Evolutionary conservation across 2,888 invertebrate species (phyloP).

Genomic region (Patella pellucida): DNA sequence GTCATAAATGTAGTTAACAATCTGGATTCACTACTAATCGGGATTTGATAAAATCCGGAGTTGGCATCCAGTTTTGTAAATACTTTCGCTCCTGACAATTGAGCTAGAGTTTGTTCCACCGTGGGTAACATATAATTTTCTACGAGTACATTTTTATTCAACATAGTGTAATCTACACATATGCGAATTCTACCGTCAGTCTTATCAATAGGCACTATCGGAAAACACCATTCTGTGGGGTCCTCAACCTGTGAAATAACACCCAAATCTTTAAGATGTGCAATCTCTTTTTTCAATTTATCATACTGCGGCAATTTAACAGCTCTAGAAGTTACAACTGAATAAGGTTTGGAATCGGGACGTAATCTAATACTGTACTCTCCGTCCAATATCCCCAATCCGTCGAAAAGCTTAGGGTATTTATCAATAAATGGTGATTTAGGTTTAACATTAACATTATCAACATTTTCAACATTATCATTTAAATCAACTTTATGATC

Average conservation of each 20-base stretch:
- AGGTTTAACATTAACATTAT: too few relatives aligned
- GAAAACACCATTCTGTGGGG: neutral
- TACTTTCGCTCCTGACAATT: constrained; percentile 22
- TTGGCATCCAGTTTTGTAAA: constrained; percentile 32
- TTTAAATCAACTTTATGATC: too few relatives aligned
- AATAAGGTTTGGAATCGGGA: neutral
- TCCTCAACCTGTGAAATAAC: neutral
- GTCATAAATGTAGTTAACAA: constrained; percentile 42
- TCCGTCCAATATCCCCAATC: neutral
- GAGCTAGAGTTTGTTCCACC: constrained; percentile 23
- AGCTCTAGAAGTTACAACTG: neutral
- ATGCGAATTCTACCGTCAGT: neutral
- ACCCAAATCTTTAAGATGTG: neutral
- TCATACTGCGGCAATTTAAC: constrained; percentile 2
- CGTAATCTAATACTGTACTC: neutral
- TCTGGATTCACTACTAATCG: constrained; percentile 18
- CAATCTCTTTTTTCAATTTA: neutral
- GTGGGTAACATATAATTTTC: constrained; percentile 25
- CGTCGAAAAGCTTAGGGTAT: neutral
- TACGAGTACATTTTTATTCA: neutral
- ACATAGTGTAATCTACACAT: neutral
- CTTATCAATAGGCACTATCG: neutral
- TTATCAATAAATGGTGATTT: neutral
- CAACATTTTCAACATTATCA: too few relatives aligned
- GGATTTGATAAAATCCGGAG: constrained; percentile 26